Evolutionary conservation across 2,797 vertebrate genomes (phyloP), one percentile per base, ranked within the genome.

Genomic region (Tragopan temminckii): DNA sequence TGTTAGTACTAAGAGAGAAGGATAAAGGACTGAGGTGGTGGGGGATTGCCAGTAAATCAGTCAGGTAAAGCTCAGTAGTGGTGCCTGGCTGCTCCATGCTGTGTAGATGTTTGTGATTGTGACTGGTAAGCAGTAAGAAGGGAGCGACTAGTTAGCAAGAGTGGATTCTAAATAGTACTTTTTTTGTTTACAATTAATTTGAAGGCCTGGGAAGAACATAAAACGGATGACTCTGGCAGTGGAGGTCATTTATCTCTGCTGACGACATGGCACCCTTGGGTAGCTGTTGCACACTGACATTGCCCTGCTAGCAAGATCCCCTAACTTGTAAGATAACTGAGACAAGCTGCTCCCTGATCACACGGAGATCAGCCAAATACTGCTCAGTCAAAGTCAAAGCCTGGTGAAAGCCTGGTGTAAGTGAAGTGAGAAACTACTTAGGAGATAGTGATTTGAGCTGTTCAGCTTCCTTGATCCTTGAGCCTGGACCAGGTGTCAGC

Each of bases 221-320:
- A 43, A 88, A 3, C 7, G 11, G 29, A 45, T 35, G 18, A 29
- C 8, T 13, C 1, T 4, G 23, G 7, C 11, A 33, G 16, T 33
- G 48, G 48, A 33, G 20, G 18, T 20, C 0, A 0, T 67, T 88
- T 57, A 57, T 4, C 13, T 15, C 5, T n/a, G 12, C 13, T 23
- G 8, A 18, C 18, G 21, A 17, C 35, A 66, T 13, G 13, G 9
- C 5, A 42, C 11, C 5, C 14, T 64, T 15, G 63, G 23, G 21
- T 17, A 55, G 11, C 5, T 75, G 48, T 31, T 42, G 13, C 5
- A 48, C 3, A 3, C 12, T 25, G 52, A 18, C 13, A 29, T 13
- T 77, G 13, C 3, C 81, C 9, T 38, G 9, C 11, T 27, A 55
- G 35, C 20, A 13, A 18, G 78, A 11, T 1, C 3, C 11, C 3